Evolutionary conservation across 2,113 vertebrate species (phyloP).

Genomic region (Craseonycteris thonglongyai): DNA sequence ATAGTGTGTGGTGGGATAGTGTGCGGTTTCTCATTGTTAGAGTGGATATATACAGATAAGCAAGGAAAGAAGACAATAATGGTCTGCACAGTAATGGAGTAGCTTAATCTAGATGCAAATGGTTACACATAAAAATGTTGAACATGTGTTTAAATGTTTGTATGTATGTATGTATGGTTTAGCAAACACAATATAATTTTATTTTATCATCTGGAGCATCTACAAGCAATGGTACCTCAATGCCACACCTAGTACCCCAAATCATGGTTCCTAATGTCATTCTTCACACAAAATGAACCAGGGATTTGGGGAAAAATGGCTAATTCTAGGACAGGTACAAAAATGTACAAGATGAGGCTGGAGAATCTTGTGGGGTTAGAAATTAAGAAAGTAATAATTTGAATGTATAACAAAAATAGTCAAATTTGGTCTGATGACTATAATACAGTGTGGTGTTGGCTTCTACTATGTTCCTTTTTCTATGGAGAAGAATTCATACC

Average conservation of each 20-base stretch:
- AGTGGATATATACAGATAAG: not conserved
- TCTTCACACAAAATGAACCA: not conserved
- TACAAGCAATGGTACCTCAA: not conserved
- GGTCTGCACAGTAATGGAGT: not conserved
- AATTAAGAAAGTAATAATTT: not conserved
- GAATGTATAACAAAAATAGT: not conserved
- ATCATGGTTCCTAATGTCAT: not conserved
- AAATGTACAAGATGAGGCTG: not conserved
- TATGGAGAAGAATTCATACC: not conserved
- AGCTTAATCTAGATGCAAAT: not conserved
- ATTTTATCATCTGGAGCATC: not conserved
- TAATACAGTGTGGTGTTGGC: not conserved
- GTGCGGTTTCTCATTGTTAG: not conserved
- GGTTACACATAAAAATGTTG: not conserved
- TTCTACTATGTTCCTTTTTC: not conserved
- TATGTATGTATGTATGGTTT: not conserved
- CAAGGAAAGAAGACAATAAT: not conserved
- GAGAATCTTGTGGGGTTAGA: not conserved
- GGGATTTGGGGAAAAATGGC: not conserved
- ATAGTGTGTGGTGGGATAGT: not conserved
- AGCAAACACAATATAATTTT: not conserved
- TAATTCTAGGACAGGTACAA: not conserved
- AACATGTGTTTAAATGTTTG: too few relatives aligned
- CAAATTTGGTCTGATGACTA: not conserved
- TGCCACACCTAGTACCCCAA: not conserved